A percentile compares a stretch with the other conserved stretches of the same genome.
These are phyloP conservation scores for Acestrorhynchus altus DNA, from an alignment of 2,797 vertebrate genomes.

Conservation along the genomic window DNA sequence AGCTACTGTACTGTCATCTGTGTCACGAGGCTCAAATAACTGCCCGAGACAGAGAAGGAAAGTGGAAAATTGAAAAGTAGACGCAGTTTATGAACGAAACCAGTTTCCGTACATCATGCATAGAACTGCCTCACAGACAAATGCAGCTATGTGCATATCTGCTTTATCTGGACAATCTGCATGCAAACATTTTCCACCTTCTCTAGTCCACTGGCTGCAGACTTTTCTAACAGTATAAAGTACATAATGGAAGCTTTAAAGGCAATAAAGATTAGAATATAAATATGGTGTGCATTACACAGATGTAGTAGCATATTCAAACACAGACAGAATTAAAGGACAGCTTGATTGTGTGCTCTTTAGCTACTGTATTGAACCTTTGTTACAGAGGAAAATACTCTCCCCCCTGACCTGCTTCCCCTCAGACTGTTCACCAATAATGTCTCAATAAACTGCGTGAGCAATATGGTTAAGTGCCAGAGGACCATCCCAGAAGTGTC, in stretches of 20 bases:
- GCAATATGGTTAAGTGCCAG: conserved; percentile 54
- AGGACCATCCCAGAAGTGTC: conserved; percentile 51
- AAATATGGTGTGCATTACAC: not conserved
- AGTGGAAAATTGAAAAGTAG: too few relatives aligned
- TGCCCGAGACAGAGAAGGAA: not conserved
- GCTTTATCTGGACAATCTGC: not conserved
- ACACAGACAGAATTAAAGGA: not conserved
- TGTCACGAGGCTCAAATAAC: not conserved
- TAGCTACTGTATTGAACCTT: not conserved
- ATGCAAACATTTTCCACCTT: not conserved
- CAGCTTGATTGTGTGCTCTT: not conserved
- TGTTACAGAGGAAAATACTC: conserved; percentile 18
- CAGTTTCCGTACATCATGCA: not conserved
- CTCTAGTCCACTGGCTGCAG: not conserved
- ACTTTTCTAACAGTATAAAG: not conserved
- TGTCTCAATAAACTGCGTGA: conserved; percentile 55
- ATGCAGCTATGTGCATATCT: conserved; percentile 5
- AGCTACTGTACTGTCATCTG: not conserved
- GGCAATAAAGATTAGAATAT: not conserved
- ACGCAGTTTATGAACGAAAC: not conserved
- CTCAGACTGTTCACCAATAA: conserved; percentile 48
- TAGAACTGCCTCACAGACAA: conserved; percentile 3
- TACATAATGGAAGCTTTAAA: not conserved
- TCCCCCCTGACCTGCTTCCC: conserved; percentile 39
- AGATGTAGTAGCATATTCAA: not conserved